Evolutionary conservation across 2,797 vertebrate genomes (phyloP).

Genomic region (Sorex maritimensis): DNA sequence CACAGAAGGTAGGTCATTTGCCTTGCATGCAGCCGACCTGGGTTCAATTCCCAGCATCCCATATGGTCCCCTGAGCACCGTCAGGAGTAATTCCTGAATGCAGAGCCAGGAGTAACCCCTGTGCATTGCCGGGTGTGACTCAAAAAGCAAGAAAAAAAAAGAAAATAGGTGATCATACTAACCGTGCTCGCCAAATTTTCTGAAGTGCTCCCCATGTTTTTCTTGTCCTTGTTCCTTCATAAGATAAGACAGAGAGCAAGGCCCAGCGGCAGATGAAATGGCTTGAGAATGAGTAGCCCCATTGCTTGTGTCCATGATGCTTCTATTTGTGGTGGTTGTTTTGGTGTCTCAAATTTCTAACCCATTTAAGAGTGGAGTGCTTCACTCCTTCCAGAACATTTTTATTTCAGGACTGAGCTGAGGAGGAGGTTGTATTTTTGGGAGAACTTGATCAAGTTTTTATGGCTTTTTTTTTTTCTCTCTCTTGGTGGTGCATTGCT

Average conservation of each 20-base stretch:
- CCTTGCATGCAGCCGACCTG: too few relatives aligned
- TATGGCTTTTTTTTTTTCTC: slow-evolving; percentile 49
- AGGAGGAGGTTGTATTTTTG: slow-evolving; percentile 52
- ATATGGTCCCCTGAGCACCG: too few relatives aligned
- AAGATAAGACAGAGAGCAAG: slow-evolving; percentile 10
- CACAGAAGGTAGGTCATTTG: too few relatives aligned
- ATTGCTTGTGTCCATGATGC: background rate
- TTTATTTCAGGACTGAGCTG: slow-evolving; percentile 52
- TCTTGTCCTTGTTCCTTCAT: background rate
- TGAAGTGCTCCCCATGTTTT: background rate
- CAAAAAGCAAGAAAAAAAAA: too few relatives aligned
- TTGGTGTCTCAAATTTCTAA: slow-evolving; percentile 43
- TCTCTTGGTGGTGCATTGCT: background rate
- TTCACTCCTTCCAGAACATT: slow-evolving; percentile 60
- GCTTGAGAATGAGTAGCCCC: slow-evolving; percentile 1
- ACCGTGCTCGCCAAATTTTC: background rate
- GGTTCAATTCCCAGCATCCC: too few relatives aligned
- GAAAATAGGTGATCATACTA: slow-evolving; percentile 35
- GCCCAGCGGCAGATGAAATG: background rate
- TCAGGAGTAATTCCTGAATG: too few relatives aligned
- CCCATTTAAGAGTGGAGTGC: background rate
- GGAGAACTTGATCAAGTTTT: slow-evolving; percentile 10
- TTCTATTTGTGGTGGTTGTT: slow-evolving; percentile 60
- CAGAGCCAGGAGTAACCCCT: too few relatives aligned
- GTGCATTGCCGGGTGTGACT: too few relatives aligned